Base-by-base conservation (phyloP, 1,140 invertebrate species). In the Apis dorsata region DNA sequence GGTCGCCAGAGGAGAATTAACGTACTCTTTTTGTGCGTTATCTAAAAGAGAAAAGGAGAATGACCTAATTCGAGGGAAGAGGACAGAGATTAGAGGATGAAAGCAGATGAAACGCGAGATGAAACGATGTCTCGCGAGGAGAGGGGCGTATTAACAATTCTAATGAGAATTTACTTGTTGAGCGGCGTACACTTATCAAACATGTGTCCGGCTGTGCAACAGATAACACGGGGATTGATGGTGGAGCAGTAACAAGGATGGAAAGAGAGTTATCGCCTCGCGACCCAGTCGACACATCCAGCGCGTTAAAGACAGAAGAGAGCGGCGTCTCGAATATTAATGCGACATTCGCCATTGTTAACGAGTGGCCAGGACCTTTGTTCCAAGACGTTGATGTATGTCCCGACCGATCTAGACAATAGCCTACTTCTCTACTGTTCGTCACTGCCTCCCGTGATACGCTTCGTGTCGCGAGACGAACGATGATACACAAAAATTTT, bases 281-380 rank as follows among this genome's bases (percentile, higher is more conserved):
- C 34, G 72, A 12, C 44, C 66, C 79, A 8, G 21, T 51, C 53
- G 51, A 57, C 60, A 44, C n/a, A 24, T 63, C 21, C 53, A 66
- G 44, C 71, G 71, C 34, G 71, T 81, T 81, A 74, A 75, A 74
- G 72, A 53, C 69, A 66, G 79, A 81, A 75, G 70, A 81, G 59
- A 49, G 57, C 55, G 49, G 60, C 79, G 69, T 73, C 28, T 53
- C 71, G 71, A 81, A 81, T 74, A 74, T 81, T 81, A 81, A 74
- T 73, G 79, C 71, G 70, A 73, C 60, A 66, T 66, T 81, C 60
- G 51, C 79, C 68, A 73, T 74, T 80, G 79, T 80, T 80, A 73
- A 80, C 79, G 79, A 73, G 79, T 66, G 51, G 51, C 74, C 62
- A 28, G 55, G 70, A 60, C 62, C 70, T 73, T 44, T 53, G 70